Base-by-base conservation (phyloP, 1,140 invertebrate genomes). In the Trypoxylus dichotomus region DNA sequence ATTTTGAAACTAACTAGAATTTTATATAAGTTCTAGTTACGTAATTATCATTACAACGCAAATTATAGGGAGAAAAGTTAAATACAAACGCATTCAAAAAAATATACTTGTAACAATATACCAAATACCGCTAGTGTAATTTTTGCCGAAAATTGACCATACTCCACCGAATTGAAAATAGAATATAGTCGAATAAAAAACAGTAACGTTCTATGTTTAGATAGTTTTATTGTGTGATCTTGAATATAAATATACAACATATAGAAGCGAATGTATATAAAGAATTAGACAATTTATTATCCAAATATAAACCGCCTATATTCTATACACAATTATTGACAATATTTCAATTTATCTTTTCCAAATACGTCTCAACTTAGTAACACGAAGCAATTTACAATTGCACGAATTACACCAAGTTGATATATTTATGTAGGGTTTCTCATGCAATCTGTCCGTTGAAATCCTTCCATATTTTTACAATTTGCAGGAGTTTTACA, bases 161-260 rank as follows among this genome's bases (percentile, higher is more conserved):
- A n/a, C n/a, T n/a, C n/a, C n/a, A n/a, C n/a, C n/a, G n/a, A n/a
- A n/a, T n/a, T n/a, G n/a, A n/a, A n/a, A n/a, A n/a, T n/a, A n/a
- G n/a, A n/a, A n/a, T 37, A 37, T 37, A 54, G 7, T 6, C 3
- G 47, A 13, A 47, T 47, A 54, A 54, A 54, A 5, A 54, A 54
- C 13, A 54, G 0, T n/a, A n/a, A 24, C 11, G 3, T 7, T 68
- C 19, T 68, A 68, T 27, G 24, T 68, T 68, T 25, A 24, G 10
- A 68, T 68, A 68, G 21, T 27, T 68, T 74, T 43, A 74, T 74
- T 74, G 5, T 42, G 41, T 74, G 32, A 74, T 74, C n/a, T 41
- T 71, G 63, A 15, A 74, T 43, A 74, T 41, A 41, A 74, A 74
- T 74, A 25, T 74, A 74, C 72, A 74, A 74, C 72, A 74, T 43